Percentiles rank a stretch among this genome's conserved stretches.
Evolutionary conservation across 2,888 invertebrate species (phyloP).

Genomic region (Aplocera efformata): DNA sequence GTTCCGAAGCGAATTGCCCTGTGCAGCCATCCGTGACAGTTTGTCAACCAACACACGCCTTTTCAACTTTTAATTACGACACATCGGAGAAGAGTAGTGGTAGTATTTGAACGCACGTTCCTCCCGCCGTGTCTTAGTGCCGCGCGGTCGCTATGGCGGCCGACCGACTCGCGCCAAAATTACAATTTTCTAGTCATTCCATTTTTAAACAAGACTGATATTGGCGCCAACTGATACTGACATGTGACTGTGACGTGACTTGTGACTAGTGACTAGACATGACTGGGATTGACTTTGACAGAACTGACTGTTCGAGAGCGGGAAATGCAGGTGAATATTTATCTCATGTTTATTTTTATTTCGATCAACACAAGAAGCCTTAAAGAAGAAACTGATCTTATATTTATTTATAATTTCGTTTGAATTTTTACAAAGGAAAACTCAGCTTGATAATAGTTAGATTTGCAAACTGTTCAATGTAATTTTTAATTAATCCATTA

Average conservation of each 20-base stretch:
- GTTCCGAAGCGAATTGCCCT: constrained; percentile 39
- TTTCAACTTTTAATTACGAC: constrained; percentile 40
- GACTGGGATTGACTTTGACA: constrained; percentile 41
- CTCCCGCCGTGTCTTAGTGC: constrained; percentile 50
- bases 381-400: too few species aligned
- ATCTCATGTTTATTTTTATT: constrained; percentile 4
- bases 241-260: constrained; percentile 33
- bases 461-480: too few species aligned
- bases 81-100: constrained; percentile 57
- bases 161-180: constrained; percentile 50
- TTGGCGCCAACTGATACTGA: constrained; percentile 20
- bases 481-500: too few species aligned
- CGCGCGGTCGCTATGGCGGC: constrained; percentile 62
- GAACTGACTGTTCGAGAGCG: constrained; percentile 31
- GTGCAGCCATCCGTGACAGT: constrained; percentile 40
- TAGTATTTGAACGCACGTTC: constrained; percentile 58
- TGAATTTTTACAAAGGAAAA: too few species aligned
- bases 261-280: constrained; percentile 33
- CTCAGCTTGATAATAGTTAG: too few species aligned
- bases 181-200: constrained; percentile 59
- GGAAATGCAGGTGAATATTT: constrained; percentile 36
- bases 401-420: too few species aligned
- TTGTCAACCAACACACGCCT: constrained; percentile 49
- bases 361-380: too few species aligned
- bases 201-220: constrained; percentile 30